Base-by-base conservation (phyloP, 2,888 invertebrate species). In the Pantelozetes paolii region DNA sequence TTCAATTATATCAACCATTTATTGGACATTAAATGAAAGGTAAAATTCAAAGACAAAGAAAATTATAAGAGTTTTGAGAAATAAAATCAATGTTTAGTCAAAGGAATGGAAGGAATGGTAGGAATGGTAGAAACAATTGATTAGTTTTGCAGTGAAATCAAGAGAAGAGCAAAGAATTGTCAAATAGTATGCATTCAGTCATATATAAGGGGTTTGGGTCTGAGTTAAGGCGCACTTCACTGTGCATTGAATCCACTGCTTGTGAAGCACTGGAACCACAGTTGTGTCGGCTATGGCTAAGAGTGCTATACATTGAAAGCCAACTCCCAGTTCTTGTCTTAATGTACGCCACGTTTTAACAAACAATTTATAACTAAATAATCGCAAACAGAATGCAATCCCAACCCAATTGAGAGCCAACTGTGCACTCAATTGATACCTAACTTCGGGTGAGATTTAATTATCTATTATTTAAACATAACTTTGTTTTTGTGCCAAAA, bases 221-320 rank as follows among this genome's bases (percentile, higher is more conserved):
- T 30, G 62, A 62, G 62, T 62, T 62, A 36, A 62, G 62, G 62
- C 62, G 62, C 62, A 62, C 62, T 62, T 54, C 26, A 54, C 54
- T 54, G 54, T 54, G 54, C 48, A n/a, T n/a, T n/a, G 36, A 36
- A 8, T 8, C 36, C 36, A 36, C 6, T 36, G 36, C 36, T 36
- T 8, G n/a, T n/a, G n/a, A n/a, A n/a, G n/a, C n/a, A 36, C 36
- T 8, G 36, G 5, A 36, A 5, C 11, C 5, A 36, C 36, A 36
- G 36, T 36, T 5, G 6, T 36, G 36, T 5, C 36, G 11, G 36
- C 59, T n/a, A 5, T 28, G 2, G 28, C 30, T 28, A 54, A 5
- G 45, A 3, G 2, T 45, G n/a, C 50, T 20, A 50, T 50, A 13
- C n/a, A 23, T 9, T 54, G 54, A 26, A 54, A 59, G 59, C 59